Percentiles rank a stretch among this genome's conserved stretches.
These are phyloP conservation scores for Brienomyrus longianalis DNA, from an alignment of 2,113 vertebrate species.

Conservation along the genomic window DNA sequence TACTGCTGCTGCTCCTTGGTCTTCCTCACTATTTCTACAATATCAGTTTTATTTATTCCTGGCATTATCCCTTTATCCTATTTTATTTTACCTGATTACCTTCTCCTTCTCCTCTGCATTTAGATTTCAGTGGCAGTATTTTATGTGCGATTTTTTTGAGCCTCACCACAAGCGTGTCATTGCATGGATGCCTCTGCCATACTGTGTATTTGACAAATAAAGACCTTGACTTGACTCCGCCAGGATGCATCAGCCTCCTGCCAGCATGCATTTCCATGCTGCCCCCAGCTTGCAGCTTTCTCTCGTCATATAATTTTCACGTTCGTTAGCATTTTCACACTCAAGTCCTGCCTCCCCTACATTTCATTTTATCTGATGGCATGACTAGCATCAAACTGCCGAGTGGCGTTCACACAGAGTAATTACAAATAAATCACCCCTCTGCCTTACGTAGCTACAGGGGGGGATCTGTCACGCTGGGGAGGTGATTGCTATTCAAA, in stretches of 20 bases:
- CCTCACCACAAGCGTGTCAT: background rate
- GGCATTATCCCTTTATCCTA: background rate
- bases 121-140: background rate
- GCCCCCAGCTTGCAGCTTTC: background rate
- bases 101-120: background rate
- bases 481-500: constrained; percentile 3
- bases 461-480: background rate
- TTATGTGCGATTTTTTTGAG: background rate
- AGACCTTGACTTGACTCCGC: background rate
- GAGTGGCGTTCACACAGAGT: background rate
- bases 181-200: background rate
- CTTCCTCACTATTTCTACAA: background rate
- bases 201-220: background rate
- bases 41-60: background rate
- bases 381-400: background rate
- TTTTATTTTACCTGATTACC: background rate
- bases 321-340: background rate
- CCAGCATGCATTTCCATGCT: background rate
- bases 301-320: background rate
- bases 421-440: constrained; percentile 1
- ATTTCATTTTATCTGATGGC: background rate
- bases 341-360: background rate
- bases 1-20: background rate
- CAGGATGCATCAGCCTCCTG: background rate
- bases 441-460: background rate